A percentile compares a stretch with the other conserved stretches of the same genome.
Evolutionary conservation across 1,140 invertebrate genomes (phyloP).

Genomic region (Anadara kagoshimensis): DNA sequence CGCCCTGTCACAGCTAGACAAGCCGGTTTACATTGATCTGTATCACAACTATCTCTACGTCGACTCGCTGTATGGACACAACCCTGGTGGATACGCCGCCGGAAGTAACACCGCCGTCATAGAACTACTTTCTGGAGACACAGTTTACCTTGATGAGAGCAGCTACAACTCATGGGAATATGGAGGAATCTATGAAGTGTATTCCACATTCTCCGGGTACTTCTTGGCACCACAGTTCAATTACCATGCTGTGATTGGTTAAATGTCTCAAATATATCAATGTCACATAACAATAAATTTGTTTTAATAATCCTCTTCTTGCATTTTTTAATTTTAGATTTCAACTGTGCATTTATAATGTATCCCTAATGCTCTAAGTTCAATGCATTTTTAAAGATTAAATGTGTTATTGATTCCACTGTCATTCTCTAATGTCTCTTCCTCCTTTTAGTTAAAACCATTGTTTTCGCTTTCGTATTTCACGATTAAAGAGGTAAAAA

Average conservation of each 20-base stretch:
- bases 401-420: no score
- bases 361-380: no score
- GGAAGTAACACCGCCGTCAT: conserved; percentile 39
- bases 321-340: no score
- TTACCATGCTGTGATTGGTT: conserved; percentile 18
- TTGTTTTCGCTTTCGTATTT: no score
- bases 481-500: no score
- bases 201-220: conserved; percentile 45
- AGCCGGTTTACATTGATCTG: conserved; percentile 42
- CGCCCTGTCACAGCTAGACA: conserved; percentile 21
- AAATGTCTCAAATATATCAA: not conserved
- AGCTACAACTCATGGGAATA: conserved; percentile 3
- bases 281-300: no score
- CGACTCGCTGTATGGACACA: conserved; percentile 38
- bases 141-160: conserved; percentile 30
- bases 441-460: no score
- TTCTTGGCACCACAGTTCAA: not conserved
- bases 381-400: no score
- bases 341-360: no score
- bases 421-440: no score
- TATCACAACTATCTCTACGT: conserved; percentile 46
- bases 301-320: no score
- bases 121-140: conserved; percentile 27
- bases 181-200: conserved; percentile 31
- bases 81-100: conserved; percentile 31